Conservation (phyloP, 2,797 vertebrate genomes). For the Picus viridis region DNA sequence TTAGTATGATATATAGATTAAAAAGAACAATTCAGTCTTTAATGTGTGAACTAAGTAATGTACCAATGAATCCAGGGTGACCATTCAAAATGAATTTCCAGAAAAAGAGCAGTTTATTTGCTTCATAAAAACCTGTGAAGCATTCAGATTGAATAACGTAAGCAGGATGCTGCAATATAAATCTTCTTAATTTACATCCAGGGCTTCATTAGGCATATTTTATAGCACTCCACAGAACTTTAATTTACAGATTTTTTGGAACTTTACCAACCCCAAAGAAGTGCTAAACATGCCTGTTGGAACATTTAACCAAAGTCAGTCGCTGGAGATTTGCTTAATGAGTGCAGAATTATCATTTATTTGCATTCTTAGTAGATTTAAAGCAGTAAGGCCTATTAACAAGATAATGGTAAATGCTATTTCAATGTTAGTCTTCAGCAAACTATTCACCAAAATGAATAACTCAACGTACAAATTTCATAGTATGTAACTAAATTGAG, state of each 20-base stretch:
- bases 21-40: conserved; percentile 73
- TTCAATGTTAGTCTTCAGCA: conserved; percentile 71
- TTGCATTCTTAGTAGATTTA: conserved; percentile 82
- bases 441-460: conserved; percentile 71
- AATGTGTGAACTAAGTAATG: conserved; percentile 74
- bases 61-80: conserved; percentile 77
- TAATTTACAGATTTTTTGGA: conserved; percentile 83
- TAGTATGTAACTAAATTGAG: conserved; percentile 57
- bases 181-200: conserved; percentile 84
- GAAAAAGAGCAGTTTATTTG: conserved; percentile 80
- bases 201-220: conserved; percentile 84
- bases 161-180: conserved; percentile 79
- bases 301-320: conserved; percentile 81
- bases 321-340: conserved; percentile 80
- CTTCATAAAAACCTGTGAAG: conserved; percentile 84
- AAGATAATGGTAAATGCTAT: conserved; percentile 78
- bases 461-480: conserved; percentile 68
- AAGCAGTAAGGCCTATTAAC: conserved; percentile 80
- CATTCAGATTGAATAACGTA: conserved; percentile 81
- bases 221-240: conserved; percentile 82
- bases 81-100: conserved; percentile 79
- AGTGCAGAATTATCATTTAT: conserved; percentile 83
- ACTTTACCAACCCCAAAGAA: conserved; percentile 79
- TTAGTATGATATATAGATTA: conserved; percentile 75
- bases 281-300: conserved; percentile 78